Conservation (phyloP, 2,113 vertebrate genomes). For the Pycnonotus jocosus region DNA sequence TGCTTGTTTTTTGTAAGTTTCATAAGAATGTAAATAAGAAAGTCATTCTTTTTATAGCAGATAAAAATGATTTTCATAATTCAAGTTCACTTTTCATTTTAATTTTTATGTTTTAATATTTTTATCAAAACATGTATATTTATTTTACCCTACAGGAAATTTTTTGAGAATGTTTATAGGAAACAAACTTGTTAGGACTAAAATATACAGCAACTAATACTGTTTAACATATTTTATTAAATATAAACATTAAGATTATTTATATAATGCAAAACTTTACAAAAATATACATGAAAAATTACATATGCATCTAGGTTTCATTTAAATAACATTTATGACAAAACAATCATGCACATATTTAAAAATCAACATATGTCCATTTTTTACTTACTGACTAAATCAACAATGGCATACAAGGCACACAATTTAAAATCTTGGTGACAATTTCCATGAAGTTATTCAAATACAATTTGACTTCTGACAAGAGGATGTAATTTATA, state of each 20-base stretch:
- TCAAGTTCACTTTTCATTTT: constrained; percentile 78
- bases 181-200: constrained; percentile 83
- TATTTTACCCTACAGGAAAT: constrained; percentile 87
- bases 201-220: constrained; percentile 87
- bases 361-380: constrained; percentile 82
- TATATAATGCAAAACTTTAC: constrained; percentile 83
- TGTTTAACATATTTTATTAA: constrained; percentile 93
- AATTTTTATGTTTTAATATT: constrained; percentile 79
- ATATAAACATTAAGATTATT: constrained; percentile 84
- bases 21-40: constrained; percentile 65
- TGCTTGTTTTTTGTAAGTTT: constrained; percentile 26
- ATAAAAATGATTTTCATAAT: constrained; percentile 75
- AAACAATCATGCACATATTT: constrained; percentile 81
- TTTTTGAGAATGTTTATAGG: constrained; percentile 77
- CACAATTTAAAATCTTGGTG: constrained; percentile 88
- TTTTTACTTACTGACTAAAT: constrained; percentile 87
- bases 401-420: constrained; percentile 80
- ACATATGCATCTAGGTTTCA: constrained; percentile 79
- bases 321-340: constrained; percentile 89
- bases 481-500: constrained; percentile 93
- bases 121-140: constrained; percentile 87
- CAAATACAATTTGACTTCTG: constrained; percentile 96
- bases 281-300: constrained; percentile 83
- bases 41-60: constrained; percentile 61
- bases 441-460: constrained; percentile 93